A percentile compares a stretch with the other conserved stretches of the same genome.
These are phyloP conservation scores for Bombycilla garrulus DNA, from an alignment of 2,113 vertebrate species.

Conservation along the genomic window DNA sequence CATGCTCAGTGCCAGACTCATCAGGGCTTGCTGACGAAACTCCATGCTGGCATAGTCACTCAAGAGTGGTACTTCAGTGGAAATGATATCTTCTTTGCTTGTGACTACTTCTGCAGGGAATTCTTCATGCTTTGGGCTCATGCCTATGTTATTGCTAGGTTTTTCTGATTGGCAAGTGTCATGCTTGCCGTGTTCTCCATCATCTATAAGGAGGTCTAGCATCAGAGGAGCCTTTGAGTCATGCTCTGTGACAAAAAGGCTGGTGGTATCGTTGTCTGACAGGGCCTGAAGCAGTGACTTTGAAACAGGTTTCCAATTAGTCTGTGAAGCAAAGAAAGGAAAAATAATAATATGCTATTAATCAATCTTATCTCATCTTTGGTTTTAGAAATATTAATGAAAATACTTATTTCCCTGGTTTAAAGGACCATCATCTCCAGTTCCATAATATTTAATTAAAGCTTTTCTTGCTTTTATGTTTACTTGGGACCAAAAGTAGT, in stretches of 20 bases:
- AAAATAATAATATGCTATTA: neutral
- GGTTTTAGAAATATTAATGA: neutral
- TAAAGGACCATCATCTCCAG: neutral
- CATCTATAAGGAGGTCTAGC: neutral
- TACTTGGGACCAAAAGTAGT: neutral
- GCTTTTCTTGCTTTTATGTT: neutral
- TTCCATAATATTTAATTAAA: neutral
- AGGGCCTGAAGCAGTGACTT: neutral
- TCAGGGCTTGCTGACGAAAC: slow-evolving; percentile 45
- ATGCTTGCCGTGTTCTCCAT: neutral
- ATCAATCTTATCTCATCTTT: neutral
- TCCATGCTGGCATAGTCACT: slow-evolving; percentile 82
- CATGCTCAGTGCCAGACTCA: neutral
- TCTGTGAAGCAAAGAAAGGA: neutral
- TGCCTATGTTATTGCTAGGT: neutral
- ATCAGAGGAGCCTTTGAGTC: slow-evolving; percentile 1
- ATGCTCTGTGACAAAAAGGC: slow-evolving; percentile 65
- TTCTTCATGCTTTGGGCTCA: neutral
- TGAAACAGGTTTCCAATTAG: neutral
- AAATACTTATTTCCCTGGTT: neutral
- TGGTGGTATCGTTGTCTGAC: slow-evolving; percentile 58
- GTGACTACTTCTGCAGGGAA: neutral
- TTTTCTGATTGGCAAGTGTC: neutral
- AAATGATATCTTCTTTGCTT: neutral
- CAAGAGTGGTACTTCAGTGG: neutral